Base-by-base conservation (phyloP, 2,113 vertebrate genomes). In the Channa maculata region DNA sequence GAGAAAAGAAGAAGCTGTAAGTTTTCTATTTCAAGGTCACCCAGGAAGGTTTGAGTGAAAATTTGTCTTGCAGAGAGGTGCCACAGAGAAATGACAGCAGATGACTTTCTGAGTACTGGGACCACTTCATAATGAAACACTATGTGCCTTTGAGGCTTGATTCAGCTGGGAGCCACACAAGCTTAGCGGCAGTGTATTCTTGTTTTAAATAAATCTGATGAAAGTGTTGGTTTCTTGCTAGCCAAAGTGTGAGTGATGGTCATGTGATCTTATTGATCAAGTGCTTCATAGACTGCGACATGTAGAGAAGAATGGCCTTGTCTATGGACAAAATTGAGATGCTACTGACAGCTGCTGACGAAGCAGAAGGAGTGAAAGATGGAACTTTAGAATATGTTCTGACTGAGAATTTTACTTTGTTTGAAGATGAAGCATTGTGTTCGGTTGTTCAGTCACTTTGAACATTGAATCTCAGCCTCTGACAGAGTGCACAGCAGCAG, bases 21-120 rank as follows among this genome's bases (percentile, higher is more conserved):
- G 49, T 76, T 77, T 71, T 36, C 62, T 5, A 46, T 62, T 72
- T 79, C 62, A 79, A 73, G 69, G 77, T 79, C 77, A 73, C 63
- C 49, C 41, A 54, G 53, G 8, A 6, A 79, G 67, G 53, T 71
- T 49, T 60, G 68, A 72, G 50, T 44, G 55, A 49, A 73, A 79
- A 67, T 62, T 1, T 3, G 76, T 3, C 39, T 52, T 60, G 46
- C 61, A 41, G 48, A 78, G 53, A 53, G 5, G 53, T 2, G 36
- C 10, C 38, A 7, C 13, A 0, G 33, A 51, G 60, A 52, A 61
- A 36, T 13, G 62, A 39, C 41, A 34, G 66, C 65, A 62, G 65
- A 43, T 46, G 50, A 48, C 15, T 45, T 11, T 51, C 37, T 15
- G 57, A 61, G 41, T 9, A 39, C 58, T 54, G 73, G 57, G 73